Evolutionary conservation across 1,140 invertebrate species (phyloP).

Genomic region (Parasteatoda tepidariorum): DNA sequence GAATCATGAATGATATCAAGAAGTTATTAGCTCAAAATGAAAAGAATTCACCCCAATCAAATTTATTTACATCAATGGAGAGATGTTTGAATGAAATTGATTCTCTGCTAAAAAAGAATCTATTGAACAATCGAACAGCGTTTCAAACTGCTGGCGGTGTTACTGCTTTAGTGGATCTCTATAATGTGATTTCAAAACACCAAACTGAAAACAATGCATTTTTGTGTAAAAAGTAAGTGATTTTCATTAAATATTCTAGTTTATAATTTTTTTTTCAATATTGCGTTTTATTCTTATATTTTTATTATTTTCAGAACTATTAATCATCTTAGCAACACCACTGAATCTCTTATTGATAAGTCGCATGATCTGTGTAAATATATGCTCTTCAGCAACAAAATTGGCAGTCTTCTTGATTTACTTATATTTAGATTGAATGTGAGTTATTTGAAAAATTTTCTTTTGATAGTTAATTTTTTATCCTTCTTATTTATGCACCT

Average conservation of each 20-base stretch:
- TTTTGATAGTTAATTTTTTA: background rate
- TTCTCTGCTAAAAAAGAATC: slow-evolving; percentile 71
- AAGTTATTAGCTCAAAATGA: slow-evolving; percentile 73
- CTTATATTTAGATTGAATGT: slow-evolving; percentile 77
- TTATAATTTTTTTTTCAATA: background rate
- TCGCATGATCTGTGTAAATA: slow-evolving; percentile 74
- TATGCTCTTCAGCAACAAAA: slow-evolving; percentile 78
- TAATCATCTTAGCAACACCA: slow-evolving; percentile 6
- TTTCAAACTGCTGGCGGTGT: slow-evolving; percentile 74
- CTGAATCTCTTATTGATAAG: slow-evolving; percentile 27
- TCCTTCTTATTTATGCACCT: background rate
- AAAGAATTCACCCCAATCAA: slow-evolving; percentile 74
- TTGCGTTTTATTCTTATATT: background rate
- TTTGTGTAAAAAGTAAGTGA: slow-evolving; percentile 67
- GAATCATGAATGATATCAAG: slow-evolving; percentile 75
- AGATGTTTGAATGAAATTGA: slow-evolving; percentile 75
- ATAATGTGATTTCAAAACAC: slow-evolving; percentile 64
- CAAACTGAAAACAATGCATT: slow-evolving; percentile 64
- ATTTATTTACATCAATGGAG: slow-evolving; percentile 74
- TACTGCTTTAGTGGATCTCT: slow-evolving; percentile 69
- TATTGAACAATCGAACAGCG: slow-evolving; percentile 70
- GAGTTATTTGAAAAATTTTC: slow-evolving; percentile 65
- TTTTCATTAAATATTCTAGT: background rate
- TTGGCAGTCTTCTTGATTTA: slow-evolving; percentile 77
- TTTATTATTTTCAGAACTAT: slow-evolving; percentile 24